Evolutionary conservation across 2,888 invertebrate species (phyloP), one percentile per base, ranked within the genome.

Genomic region (Drosophila koepferae): DNA sequence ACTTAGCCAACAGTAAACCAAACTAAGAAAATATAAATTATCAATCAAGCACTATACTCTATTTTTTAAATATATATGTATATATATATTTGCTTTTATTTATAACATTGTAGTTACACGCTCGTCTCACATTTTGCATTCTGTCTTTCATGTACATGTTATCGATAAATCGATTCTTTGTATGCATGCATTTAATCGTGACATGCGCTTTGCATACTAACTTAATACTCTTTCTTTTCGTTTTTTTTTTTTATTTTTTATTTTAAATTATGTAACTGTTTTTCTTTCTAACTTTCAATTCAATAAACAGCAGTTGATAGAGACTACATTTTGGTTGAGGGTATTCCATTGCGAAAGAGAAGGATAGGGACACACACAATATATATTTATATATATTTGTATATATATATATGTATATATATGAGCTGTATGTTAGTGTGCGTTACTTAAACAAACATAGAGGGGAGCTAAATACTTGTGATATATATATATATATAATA

Each of bases 21-120:
- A 59, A 64, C 36, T 56, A 59, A 64, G 55, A 44, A n/a, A n/a
- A 49, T n/a, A 34, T 6, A 31, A 49, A 38, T 20, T 65, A 46
- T 48, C 36, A 75, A 46, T 44, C 20, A 62, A 41, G 67, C 28
- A 48, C 40, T 51, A 36, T 38, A 59, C 23, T 51, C 14, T 36
- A 28, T 34, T 36, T 36, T 55, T 28, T 40, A 40, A 16, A 31
- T 31, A 31, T 31, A 31, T 31, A 31, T 31, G n/a, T 58, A 31
- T 18, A 56, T 44, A 58, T 68, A 59, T 62, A 49, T 44, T 69
- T 61, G 68, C 63, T 66, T 74, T 74, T 74, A 68, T 81, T 75
- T 68, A 81, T 67, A 75, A 80, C 82, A 81, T 70, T 74, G 62
- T 80, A 70, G 78, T 78, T 81, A 68, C 58, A 51, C 64, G 71